phyloP scores from a whole-genome alignment of 2,113 vertebrate species.

The Pimephales promelas region DNA sequence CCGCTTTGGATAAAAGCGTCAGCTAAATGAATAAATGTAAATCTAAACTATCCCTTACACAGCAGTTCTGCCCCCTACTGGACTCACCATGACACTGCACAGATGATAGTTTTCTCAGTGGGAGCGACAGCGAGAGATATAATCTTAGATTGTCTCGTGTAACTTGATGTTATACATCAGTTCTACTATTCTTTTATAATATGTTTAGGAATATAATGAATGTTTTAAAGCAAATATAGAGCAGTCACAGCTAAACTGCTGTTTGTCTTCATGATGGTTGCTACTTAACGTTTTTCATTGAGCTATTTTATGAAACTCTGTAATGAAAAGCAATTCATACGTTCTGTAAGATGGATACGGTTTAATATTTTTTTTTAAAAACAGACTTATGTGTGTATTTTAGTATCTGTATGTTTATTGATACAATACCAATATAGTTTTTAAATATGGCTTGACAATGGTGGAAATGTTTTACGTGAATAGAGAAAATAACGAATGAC shows the following conservation, averaged over 20 bases:
- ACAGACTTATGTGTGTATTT: background rate
- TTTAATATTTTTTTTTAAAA: background rate
- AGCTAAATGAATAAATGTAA: too few relatives aligned
- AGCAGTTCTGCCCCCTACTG: background rate
- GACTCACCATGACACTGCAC: constrained; percentile 7
- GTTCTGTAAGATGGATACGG: background rate
- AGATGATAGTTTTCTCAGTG: background rate
- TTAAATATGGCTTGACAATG: constrained; percentile 1
- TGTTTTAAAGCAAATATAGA: constrained; percentile 3
- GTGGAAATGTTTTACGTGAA: background rate
- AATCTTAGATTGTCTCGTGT: constrained; percentile 26
- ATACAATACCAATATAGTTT: background rate
- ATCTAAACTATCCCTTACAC: background rate
- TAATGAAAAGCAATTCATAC: constrained; percentile 8
- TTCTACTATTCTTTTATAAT: constrained; percentile 20
- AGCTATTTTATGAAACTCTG: background rate
- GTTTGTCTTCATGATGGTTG: background rate
- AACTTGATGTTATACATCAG: constrained; percentile 48
- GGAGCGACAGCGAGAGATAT: background rate
- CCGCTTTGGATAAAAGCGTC: too few relatives aligned
- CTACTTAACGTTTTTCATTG: constrained; percentile 8
- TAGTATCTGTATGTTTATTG: background rate
- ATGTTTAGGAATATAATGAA: constrained; percentile 6
- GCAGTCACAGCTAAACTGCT: constrained; percentile 11
- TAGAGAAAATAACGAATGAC: background rate